Evolutionary conservation across 2,888 invertebrate genomes (phyloP).

Genomic region (Artemia sinica): DNA sequence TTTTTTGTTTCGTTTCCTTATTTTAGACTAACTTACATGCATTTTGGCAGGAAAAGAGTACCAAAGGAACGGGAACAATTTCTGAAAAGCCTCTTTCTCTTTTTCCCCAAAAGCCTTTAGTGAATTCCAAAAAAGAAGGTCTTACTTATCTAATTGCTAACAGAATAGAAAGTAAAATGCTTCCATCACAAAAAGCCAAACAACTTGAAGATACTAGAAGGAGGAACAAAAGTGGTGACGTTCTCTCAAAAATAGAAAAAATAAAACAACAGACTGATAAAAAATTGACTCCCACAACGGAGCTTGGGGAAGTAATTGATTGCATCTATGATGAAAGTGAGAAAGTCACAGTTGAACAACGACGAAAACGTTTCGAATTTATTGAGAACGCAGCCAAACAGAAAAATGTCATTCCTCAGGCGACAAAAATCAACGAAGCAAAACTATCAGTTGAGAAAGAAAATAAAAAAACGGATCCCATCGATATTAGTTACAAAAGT

Average conservation of each 20-base stretch:
- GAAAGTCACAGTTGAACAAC: too few relatives aligned
- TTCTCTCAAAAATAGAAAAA: not conserved
- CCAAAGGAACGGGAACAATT: not conserved
- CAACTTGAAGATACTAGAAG: not conserved
- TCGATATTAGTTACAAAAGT: not conserved
- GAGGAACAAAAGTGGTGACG: not conserved
- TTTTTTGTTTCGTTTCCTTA: too few relatives aligned
- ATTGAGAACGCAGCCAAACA: too few relatives aligned
- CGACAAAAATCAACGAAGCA: too few relatives aligned
- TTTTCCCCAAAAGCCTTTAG: too few relatives aligned
- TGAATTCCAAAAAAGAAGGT: not conserved
- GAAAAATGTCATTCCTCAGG: too few relatives aligned
- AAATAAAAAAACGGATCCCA: not conserved
- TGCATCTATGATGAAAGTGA: too few relatives aligned
- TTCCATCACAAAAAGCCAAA: not conserved
- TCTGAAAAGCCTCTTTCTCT: not conserved
- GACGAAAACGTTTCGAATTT: too few relatives aligned
- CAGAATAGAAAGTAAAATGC: conserved; percentile 2
- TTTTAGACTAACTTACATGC: conserved; percentile 4
- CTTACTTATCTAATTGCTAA: conserved; percentile 3
- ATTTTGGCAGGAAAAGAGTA: not conserved
- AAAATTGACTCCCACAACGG: too few relatives aligned
- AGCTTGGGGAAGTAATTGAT: too few relatives aligned
- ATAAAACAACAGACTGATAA: not conserved
- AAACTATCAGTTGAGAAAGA: too few relatives aligned